These are phyloP conservation scores for Sphyrna mokarran DNA, from an alignment of 2,113 vertebrate genomes.

Conservation along the genomic window DNA sequence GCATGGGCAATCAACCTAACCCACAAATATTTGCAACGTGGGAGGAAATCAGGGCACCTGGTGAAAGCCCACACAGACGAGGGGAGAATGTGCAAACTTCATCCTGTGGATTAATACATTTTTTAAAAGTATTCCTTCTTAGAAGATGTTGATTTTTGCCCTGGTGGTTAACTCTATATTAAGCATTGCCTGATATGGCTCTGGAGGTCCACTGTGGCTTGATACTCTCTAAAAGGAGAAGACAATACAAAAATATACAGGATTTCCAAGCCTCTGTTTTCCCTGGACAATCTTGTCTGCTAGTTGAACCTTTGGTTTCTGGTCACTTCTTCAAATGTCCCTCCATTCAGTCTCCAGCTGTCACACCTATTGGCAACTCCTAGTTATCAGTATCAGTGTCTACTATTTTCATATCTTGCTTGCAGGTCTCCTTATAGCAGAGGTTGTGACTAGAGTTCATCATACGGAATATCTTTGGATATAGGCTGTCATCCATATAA, in stretches of 20 bases:
- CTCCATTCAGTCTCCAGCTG: background rate
- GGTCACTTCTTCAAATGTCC: background rate
- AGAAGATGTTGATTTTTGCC: background rate
- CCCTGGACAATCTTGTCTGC: background rate
- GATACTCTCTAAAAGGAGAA: background rate
- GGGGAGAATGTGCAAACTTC: no score
- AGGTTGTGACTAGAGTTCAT: background rate
- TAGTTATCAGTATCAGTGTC: no score
- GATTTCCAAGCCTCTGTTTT: background rate
- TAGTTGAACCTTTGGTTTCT: background rate
- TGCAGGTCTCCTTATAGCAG: background rate
- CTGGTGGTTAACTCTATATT: background rate
- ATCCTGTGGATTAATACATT: no score
- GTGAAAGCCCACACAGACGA: no score
- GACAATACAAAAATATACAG: background rate
- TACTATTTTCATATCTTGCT: no score
- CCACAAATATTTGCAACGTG: no score
- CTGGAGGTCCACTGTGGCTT: background rate
- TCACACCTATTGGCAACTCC: background rate
- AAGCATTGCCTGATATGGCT: background rate
- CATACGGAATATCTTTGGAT: background rate
- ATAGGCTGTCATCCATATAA: background rate
- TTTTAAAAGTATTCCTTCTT: no score
- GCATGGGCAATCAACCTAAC: no score
- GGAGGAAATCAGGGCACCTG: no score